phyloP scores from a whole-genome alignment of 1,140 invertebrate species.

The Apis cerana region DNA sequence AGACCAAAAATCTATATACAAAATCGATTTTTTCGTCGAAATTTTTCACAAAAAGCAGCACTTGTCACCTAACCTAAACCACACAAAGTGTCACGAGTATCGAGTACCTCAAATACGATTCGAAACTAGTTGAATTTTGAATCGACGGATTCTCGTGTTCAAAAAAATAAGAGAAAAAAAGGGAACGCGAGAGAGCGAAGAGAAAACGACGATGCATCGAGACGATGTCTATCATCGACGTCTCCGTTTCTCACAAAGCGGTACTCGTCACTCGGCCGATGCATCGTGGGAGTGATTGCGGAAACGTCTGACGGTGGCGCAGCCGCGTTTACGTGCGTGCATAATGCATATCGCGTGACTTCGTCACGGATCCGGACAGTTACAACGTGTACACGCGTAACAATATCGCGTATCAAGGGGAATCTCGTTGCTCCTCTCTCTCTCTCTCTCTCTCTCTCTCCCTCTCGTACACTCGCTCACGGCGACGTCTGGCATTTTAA shows the following conservation, averaged over 20 bases:
- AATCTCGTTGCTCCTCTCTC: constrained; percentile 34
- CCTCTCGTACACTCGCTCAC: constrained; percentile 21
- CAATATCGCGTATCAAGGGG: constrained; percentile 65
- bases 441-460: constrained; percentile 14
- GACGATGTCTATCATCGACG: constrained; percentile 24
- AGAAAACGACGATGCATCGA: neutral
- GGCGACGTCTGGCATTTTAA: constrained; percentile 67
- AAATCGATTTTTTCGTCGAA: too few species aligned
- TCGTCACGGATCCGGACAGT: constrained; percentile 68
- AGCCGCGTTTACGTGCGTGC: constrained; percentile 62
- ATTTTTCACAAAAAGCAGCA: too few species aligned
- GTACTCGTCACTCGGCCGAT: constrained; percentile 33
- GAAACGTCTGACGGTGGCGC: constrained; percentile 58
- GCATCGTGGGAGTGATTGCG: constrained; percentile 65
- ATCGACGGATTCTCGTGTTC: too few species aligned
- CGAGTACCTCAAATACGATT: too few species aligned
- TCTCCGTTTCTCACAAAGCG: constrained; percentile 58
- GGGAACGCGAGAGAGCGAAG: neutral
- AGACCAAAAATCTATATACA: too few species aligned
- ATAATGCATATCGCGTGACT: constrained; percentile 70
- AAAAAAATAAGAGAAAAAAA: too few species aligned
- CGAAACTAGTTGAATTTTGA: too few species aligned
- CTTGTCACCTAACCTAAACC: too few species aligned
- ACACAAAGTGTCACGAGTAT: too few species aligned
- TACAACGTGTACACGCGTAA: constrained; percentile 69